Conservation (phyloP, 2,113 vertebrate species). For the Gadus macrocephalus region DNA sequence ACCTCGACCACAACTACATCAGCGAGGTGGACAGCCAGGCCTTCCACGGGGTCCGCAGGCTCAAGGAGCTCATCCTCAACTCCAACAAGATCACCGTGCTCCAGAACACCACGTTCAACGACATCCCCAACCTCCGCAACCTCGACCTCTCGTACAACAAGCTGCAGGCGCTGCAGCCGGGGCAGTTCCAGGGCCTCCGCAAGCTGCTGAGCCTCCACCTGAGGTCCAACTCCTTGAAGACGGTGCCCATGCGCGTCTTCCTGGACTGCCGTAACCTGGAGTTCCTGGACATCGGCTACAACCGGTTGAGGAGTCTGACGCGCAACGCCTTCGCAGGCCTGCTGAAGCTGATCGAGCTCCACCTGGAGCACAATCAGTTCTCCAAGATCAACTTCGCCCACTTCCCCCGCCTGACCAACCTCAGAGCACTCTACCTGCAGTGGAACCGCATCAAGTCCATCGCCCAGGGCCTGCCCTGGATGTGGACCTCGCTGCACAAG, state of each 20-base stretch:
- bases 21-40: slow-evolving; percentile 86
- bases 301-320: slow-evolving; percentile 89
- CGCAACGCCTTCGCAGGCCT: slow-evolving; percentile 94
- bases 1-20: slow-evolving; percentile 98
- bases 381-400: slow-evolving; percentile 96
- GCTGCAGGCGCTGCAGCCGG: slow-evolving; percentile 82
- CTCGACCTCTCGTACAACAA: slow-evolving; percentile 98
- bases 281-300: slow-evolving; percentile 95
- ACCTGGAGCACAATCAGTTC: slow-evolving; percentile 97
- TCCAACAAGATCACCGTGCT: slow-evolving; percentile 92
- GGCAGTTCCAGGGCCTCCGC: slow-evolving; percentile 88
- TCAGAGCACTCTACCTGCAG: slow-evolving; percentile 90
- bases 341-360: slow-evolving; percentile 89
- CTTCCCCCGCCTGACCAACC: slow-evolving; percentile 92
- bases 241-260: slow-evolving; percentile 87
- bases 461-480: slow-evolving; percentile 91
- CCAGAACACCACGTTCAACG: slow-evolving; percentile 90
- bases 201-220: slow-evolving; percentile 93
- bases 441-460: slow-evolving; percentile 93
- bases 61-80: slow-evolving; percentile 96
- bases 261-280: slow-evolving; percentile 96
- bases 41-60: slow-evolving; percentile 88
- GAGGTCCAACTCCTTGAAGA: slow-evolving; percentile 91
- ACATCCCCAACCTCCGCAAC: slow-evolving; percentile 92
- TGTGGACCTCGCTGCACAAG: slow-evolving; percentile 97